Base-by-base conservation (phyloP, 2,797 vertebrate genomes). In the Margarornis squamiger region DNA sequence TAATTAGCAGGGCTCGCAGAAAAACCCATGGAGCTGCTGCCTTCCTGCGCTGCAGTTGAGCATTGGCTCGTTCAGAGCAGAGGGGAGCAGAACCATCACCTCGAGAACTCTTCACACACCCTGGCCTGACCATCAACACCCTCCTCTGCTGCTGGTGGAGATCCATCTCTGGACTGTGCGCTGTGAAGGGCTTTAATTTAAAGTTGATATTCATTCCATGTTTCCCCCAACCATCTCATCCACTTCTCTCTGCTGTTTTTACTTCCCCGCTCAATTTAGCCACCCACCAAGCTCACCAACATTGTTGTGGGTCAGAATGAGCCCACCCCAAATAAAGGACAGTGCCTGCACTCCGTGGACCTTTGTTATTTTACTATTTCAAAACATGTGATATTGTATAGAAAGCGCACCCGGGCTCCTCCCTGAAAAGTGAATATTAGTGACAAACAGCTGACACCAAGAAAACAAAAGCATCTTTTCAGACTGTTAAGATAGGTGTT, bases 41-140 rank as follows among this genome's bases (percentile, higher is more conserved):
- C 43, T 65, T 52, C 83, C 51, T 85, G 55, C 32, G 43, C 68
- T 27, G 1, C 24, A 27, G 41, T 1, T 51, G 49, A 0, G 0
- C 3, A 2, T 27, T 4, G 7, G 38, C 65, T 67, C 8, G 0
- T 7, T 32, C 7, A 6, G 49, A 82, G 67, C 12, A 4, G n/a
- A 52, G 21, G 3, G 5, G 27, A 49, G 19, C 30, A 12, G 48
- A 83, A 58, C 32, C 59, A 30, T 26, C 1, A 0, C 24, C 80
- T 12, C 27, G 55, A 48, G 58, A 45, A 16, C 57, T 27, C 24
- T 39, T 32, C 5, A 0, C 24, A 43, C 32, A 8, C 6, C n/a
- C 36, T 29, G 48, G 16, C 29, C 63, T 3, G 26, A 24, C 11
- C 67, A 63, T 5, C 39, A 59, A 0, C 6, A 5, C 10, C 29